These are phyloP conservation scores for Sicus ferrugineus DNA, from an alignment of 2,888 invertebrate genomes.

Conservation along the genomic window DNA sequence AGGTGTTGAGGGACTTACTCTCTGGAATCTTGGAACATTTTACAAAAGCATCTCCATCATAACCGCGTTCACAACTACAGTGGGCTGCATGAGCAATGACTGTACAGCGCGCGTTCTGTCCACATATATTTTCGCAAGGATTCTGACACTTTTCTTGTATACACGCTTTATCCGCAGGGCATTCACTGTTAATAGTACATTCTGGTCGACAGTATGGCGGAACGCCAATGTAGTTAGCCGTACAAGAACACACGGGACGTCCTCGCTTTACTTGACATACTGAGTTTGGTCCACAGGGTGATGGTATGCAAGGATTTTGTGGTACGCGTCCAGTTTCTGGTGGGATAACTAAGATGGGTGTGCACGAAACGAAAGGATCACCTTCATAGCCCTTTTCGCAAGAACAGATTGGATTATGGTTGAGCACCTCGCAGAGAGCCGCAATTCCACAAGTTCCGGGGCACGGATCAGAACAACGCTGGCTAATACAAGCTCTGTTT, in stretches of 20 bases:
- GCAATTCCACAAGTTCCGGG: conserved; percentile 81
- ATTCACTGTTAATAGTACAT: conserved; percentile 84
- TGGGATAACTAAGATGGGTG: conserved; percentile 53
- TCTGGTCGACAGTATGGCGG: conserved; percentile 85
- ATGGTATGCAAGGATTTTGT: conserved; percentile 69
- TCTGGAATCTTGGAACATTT: conserved; percentile 73
- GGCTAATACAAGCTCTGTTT: conserved; percentile 80
- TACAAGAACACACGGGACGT: conserved; percentile 82
- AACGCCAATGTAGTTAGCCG: conserved; percentile 79
- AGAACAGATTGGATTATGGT: conserved; percentile 86
- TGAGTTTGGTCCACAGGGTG: conserved; percentile 83
- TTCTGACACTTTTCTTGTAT: conserved; percentile 82
- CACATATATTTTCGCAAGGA: conserved; percentile 82
- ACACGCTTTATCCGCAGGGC: conserved; percentile 79
- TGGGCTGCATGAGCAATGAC: conserved; percentile 82
- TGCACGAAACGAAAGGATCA: conserved; percentile 80
- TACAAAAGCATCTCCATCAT: conserved; percentile 84
- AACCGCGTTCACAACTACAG: conserved; percentile 80
- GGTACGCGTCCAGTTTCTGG: conserved; percentile 61
- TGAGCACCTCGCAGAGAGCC: conserved; percentile 79
- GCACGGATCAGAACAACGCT: conserved; percentile 84
- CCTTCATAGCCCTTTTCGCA: conserved; percentile 79
- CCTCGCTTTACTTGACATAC: conserved; percentile 82
- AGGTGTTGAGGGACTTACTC: conserved; percentile 49
- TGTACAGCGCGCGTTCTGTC: conserved; percentile 79